Conservation (phyloP, 2,797 vertebrate species). For the Anguilla pacifica region DNA sequence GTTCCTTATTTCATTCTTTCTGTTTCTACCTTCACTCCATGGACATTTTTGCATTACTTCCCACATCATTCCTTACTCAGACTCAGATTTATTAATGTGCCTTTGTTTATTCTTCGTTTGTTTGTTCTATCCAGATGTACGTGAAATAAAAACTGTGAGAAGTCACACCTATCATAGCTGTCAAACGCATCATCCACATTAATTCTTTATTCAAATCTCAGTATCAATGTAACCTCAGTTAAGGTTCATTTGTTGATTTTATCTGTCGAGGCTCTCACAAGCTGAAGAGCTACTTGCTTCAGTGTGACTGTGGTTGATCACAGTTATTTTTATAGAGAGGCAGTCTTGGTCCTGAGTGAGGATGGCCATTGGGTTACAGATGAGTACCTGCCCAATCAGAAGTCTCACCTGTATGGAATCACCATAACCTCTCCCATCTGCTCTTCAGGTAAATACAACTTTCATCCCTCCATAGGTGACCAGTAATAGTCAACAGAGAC, state of each 20-base stretch:
- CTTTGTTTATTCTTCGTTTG: not conserved
- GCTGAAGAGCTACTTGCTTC: not conserved
- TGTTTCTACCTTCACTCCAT: too few species aligned
- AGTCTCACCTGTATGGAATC: slow-evolving; percentile 80
- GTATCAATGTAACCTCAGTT: too few species aligned
- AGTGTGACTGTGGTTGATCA: not conserved
- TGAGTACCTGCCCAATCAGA: slow-evolving; percentile 76
- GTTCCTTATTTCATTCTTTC: too few species aligned
- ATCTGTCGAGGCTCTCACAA: too few species aligned
- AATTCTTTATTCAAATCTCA: not conserved
- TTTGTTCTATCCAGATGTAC: not conserved
- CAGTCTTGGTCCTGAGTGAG: slow-evolving; percentile 71
- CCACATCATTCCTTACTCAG: not conserved
- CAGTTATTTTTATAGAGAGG: slow-evolving; percentile 63
- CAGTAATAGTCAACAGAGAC: not conserved
- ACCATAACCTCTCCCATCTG: slow-evolving; percentile 75
- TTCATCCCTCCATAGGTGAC: not conserved
- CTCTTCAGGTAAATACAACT: slow-evolving; percentile 66
- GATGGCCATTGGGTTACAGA: slow-evolving; percentile 66
- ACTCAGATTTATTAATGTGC: not conserved
- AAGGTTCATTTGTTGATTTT: too few species aligned
- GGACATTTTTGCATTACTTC: too few species aligned
- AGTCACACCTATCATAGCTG: not conserved
- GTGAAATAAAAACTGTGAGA: not conserved
- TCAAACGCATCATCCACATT: not conserved